These are phyloP conservation scores for Hydrophis major DNA, from an alignment of 2,797 vertebrate genomes.

Conservation along the genomic window DNA sequence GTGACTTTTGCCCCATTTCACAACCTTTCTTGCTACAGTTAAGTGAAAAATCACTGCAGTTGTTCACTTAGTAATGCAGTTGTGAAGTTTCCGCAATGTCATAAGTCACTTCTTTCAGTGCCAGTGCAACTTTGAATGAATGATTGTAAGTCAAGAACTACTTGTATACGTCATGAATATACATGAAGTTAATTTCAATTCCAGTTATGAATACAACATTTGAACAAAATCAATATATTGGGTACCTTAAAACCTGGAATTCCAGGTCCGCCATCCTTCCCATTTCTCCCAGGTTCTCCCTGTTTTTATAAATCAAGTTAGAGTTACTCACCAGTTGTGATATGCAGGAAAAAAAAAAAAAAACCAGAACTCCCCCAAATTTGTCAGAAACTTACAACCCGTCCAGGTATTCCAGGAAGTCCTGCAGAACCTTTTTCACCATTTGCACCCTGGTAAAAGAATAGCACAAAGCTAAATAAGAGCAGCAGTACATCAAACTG, in stretches of 20 bases:
- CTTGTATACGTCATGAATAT: neutral
- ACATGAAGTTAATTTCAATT: neutral
- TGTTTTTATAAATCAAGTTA: constrained; percentile 57
- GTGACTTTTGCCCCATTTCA: neutral
- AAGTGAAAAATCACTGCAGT: neutral
- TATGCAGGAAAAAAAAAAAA: neutral
- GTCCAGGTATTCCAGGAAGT: constrained; percentile 81
- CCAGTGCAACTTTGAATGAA: neutral
- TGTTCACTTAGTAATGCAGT: neutral
- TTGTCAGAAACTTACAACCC: constrained; percentile 75
- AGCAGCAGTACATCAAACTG: neutral
- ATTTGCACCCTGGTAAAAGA: constrained; percentile 82
- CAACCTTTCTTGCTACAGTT: neutral
- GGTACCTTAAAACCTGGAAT: constrained; percentile 87
- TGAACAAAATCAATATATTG: constrained; percentile 30
- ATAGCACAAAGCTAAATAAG: neutral
- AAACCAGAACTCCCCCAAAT: neutral
- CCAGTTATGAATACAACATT: neutral
- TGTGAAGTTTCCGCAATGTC: neutral
- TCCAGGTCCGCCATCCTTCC: constrained; percentile 85
- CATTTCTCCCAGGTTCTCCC: constrained; percentile 85
- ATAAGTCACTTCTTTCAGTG: neutral
- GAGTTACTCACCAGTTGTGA: constrained; percentile 12
- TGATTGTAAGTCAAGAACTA: neutral
- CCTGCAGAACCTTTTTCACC: constrained; percentile 83